Evolutionary conservation across 2,888 invertebrate genomes (phyloP).

Genomic region (Seira sanloemensis): DNA sequence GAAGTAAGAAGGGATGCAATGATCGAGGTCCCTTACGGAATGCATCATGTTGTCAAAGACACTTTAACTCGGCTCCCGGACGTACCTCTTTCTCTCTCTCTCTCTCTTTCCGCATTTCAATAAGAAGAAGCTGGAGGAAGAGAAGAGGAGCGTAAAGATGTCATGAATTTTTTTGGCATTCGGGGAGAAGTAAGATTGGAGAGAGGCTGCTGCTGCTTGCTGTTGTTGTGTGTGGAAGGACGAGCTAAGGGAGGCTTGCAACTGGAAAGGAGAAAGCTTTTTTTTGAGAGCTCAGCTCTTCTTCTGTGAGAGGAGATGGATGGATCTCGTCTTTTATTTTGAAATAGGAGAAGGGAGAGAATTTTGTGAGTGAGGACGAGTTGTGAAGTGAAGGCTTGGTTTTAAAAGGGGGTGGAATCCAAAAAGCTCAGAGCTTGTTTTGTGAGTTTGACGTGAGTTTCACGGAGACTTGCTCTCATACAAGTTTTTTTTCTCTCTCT

Average conservation of each 20-base stretch:
- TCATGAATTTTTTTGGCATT: too few relatives aligned
- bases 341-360: constrained; percentile 35
- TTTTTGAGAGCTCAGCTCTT: not conserved
- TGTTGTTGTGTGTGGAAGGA: constrained; percentile 34
- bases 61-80: constrained; percentile 33
- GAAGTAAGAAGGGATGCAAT: too few relatives aligned
- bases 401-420: constrained; percentile 67
- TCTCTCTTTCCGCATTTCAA: not conserved
- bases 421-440: not conserved
- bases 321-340: constrained; percentile 15
- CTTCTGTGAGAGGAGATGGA: constrained; percentile 9
- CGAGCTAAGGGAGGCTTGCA: constrained; percentile 55
- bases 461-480: not conserved
- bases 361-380: constrained; percentile 52
- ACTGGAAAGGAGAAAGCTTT: constrained; percentile 49
- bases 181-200: too few relatives aligned
- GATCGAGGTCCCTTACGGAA: constrained; percentile 51
- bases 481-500: constrained; percentile 29
- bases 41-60: constrained; percentile 47
- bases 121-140: not conserved
- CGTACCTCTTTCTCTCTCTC: too few relatives aligned
- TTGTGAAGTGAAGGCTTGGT: not conserved
- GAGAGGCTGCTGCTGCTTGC: too few relatives aligned
- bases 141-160: not conserved
- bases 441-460: not conserved